Conservation (phyloP, 2,888 invertebrate genomes). For the Metallyticus violacea region DNA sequence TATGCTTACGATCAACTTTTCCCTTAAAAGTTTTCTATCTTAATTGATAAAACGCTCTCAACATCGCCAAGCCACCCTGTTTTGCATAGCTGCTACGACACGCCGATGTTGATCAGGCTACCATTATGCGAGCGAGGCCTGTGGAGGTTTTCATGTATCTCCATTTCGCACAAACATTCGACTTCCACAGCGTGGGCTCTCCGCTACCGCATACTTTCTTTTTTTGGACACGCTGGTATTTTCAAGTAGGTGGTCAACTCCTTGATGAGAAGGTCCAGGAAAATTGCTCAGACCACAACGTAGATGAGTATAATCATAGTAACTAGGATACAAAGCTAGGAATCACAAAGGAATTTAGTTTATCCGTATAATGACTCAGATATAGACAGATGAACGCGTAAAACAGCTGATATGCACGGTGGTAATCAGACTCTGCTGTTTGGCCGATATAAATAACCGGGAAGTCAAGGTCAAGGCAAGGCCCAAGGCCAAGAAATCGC, state of each 20-base stretch:
- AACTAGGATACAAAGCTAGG: neutral
- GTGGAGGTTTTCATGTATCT: neutral
- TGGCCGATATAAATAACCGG: neutral
- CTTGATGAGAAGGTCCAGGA: neutral
- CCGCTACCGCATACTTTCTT: neutral
- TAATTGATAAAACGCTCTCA: too few species aligned
- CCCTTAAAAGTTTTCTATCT: too few species aligned
- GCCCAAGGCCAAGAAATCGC: neutral
- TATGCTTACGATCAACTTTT: too few species aligned
- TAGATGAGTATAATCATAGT: neutral
- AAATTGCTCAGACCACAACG: neutral
- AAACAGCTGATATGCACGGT: too few species aligned
- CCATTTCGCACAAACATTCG: neutral
- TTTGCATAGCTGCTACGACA: neutral
- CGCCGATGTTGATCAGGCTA: neutral
- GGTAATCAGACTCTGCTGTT: neutral
- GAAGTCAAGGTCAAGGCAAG: neutral
- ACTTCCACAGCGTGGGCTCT: neutral
- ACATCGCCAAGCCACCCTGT: too few species aligned
- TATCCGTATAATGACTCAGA: too few species aligned
- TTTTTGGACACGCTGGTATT: neutral
- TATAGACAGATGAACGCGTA: neutral
- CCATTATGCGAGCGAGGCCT: neutral
- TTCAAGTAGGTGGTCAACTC: neutral
- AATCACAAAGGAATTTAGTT: neutral